phyloP scores from a whole-genome alignment of 37 sponge, comb jelly and placozoan genomes.

The Crambe crambe region DNA sequence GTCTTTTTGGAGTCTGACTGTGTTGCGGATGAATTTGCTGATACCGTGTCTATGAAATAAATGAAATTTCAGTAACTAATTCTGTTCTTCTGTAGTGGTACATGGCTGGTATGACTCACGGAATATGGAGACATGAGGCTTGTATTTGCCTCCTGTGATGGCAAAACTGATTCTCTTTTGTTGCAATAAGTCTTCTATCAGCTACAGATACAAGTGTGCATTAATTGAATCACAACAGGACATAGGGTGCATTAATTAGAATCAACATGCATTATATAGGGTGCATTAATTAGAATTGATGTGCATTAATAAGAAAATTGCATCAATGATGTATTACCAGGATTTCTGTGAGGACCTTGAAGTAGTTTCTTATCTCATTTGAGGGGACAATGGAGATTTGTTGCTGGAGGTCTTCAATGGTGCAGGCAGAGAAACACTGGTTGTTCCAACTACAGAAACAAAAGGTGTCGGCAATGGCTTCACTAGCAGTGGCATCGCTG shows the following conservation, averaged over 20 bases:
- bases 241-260: background rate
- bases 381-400: slow-evolving; percentile 48
- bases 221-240: no score
- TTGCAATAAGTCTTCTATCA: slow-evolving; percentile 71
- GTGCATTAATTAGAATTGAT: background rate
- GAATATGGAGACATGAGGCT: slow-evolving; percentile 59
- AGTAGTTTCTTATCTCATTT: slow-evolving; percentile 62
- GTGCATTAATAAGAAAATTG: background rate
- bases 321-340: slow-evolving; percentile 54
- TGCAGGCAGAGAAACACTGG: slow-evolving; percentile 73
- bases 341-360: slow-evolving; percentile 64
- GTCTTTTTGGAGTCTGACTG: slow-evolving; percentile 82
- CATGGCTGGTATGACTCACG: slow-evolving; percentile 31
- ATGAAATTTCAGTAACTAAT: background rate
- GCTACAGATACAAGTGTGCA: slow-evolving; percentile 24
- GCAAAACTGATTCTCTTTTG: slow-evolving; percentile 68
- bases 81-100: background rate
- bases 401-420: slow-evolving; percentile 65
- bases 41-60: slow-evolving; percentile 38
- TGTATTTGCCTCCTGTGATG: slow-evolving; percentile 56
- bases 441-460: slow-evolving; percentile 80
- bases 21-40: slow-evolving; percentile 37
- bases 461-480: slow-evolving; percentile 56
- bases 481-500: slow-evolving; percentile 42
- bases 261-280: background rate